Percentiles rank a stretch among this genome's conserved stretches.
phyloP scores from a whole-genome alignment of 2,888 invertebrate species.

The Liodrosophila aerea region DNA sequence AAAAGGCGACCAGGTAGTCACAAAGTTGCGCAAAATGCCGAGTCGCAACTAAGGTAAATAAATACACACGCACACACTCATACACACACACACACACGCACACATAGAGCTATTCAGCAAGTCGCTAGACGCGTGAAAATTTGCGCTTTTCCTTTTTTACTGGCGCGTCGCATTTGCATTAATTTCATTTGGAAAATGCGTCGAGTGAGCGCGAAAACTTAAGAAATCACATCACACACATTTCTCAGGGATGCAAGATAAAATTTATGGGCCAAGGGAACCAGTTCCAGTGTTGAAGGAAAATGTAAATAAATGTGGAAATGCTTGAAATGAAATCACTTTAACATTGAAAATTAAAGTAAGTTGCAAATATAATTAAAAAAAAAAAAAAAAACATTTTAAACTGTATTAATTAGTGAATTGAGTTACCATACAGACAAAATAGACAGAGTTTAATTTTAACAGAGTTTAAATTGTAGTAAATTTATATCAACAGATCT shows the following conservation, averaged over 20 bases:
- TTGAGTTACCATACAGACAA: too few species aligned
- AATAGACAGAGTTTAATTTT: too few species aligned
- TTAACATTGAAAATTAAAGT: too few species aligned
- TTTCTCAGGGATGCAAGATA: slow-evolving; percentile 14
- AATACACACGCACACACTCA: slow-evolving; percentile 8
- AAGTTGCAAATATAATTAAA: too few species aligned
- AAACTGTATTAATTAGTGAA: too few species aligned
- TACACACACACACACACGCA: neutral
- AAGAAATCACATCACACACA: slow-evolving; percentile 20
- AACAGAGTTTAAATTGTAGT: too few species aligned
- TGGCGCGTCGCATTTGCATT: slow-evolving; percentile 52
- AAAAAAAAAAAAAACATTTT: too few species aligned
- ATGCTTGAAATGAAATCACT: too few species aligned
- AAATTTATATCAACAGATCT: too few species aligned
- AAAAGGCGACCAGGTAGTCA: slow-evolving; percentile 45
- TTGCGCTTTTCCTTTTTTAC: slow-evolving; percentile 43
- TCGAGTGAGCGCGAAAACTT: slow-evolving; percentile 28
- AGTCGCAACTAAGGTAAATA: slow-evolving; percentile 47
- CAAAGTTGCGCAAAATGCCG: slow-evolving; percentile 47
- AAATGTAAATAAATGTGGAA: too few species aligned
- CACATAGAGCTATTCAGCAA: neutral
- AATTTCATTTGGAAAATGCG: slow-evolving; percentile 61
- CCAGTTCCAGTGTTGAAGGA: slow-evolving; percentile 3
- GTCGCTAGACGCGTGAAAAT: slow-evolving; percentile 43
- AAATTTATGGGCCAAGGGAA: slow-evolving; percentile 2